Evolutionary conservation across 92 coral and sea anemone genomes (phyloP), one percentile per base, ranked within the genome.

Genomic region (Parazoanthus swiftii): DNA sequence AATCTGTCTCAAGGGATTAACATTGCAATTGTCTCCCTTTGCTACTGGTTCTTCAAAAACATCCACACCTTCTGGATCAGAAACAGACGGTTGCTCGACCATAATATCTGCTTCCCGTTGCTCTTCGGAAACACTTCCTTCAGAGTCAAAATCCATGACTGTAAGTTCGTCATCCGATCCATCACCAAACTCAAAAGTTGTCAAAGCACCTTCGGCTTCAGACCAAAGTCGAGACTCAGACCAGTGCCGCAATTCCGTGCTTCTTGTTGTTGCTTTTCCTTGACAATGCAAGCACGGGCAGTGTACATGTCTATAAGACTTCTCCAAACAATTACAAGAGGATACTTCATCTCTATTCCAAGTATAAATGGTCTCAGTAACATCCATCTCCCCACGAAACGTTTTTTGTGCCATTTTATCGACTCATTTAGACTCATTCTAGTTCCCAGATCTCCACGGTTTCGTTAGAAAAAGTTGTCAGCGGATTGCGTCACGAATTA

Each of bases 281-380:
- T 88, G 54, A 13, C 93, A 91, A 91, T 74, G 46, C 85, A 35
- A 91, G 85, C 93, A 88, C 44, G 35, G 67, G 73, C 93, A 91
- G 90, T 91, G 93, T 9, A 88, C 91, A 88, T 88, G 93, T 71
- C 88, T 78, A 85, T 65, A 88, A 70, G 76, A 37, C 44, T 88
- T 88, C 46, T 88, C 93, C 6, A 63, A 26, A 85, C 93, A 91
- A 68, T 58, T 88, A 79, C 93, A 91, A 26, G 93, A 88, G 58
- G 93, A 88, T 42, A 91, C 76, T 83, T 91, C 93, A 74, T 91
- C 91, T 88, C 93, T 88, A 35, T 65, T 37, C 93, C 91, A 87
- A 70, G 15, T 33, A 25, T 6, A n/a, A 70, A 33, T 70, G 73
- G 81, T 74, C 81, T 85, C 88, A 85, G 88, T 84, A 39, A 43